Base-by-base conservation (phyloP, 2,113 vertebrate genomes). In the Aptenodytes patagonicus region DNA sequence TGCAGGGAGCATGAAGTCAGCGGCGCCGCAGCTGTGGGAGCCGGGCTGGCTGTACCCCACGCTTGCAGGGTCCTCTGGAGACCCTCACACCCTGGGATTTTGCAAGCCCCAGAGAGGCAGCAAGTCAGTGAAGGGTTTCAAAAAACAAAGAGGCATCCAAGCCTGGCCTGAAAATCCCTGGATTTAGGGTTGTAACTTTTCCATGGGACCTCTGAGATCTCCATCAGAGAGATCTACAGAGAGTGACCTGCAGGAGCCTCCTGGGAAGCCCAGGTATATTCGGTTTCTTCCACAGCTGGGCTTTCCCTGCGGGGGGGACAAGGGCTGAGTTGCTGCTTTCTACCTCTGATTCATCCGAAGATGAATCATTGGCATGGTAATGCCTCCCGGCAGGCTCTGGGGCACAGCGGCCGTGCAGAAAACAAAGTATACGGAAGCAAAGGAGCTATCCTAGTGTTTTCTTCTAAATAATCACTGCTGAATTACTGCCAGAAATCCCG, bases 11-110 rank as follows among this genome's bases (percentile, higher is more conserved):
- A 0, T 14, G 34, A 44, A 49, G 25, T 34, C 66, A 54, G 25
- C 5, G 0, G 7, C 38, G n/a, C 66, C 0, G 0, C 0, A 2
- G 17, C 42, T 19, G 34, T 6, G 40, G 17, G 34, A 34, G 26
- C 26, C 0, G 2, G 21, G 21, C n/a, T 68, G 68, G 47, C n/a
- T n/a, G 24, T 6, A 40, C 2, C 13, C 20, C 2, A 3, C 1
- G 0, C 7, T 18, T 38, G 25, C 26, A 51, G 34, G 15, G 17
- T 69, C 52, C 36, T 78, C 70, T 17, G 36, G 21, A 73, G 18
- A 79, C 36, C 29, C 24, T 70, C 60, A 22, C 7, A 16, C 16
- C 44, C 60, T 10, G 6, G 16, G 42, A 54, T 52, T 70, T 65
- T 54, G 46, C 21, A 38, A 52, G 40, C 24, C 55, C 18, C 21